Conservation (phyloP, 2,888 invertebrate species). For the Amphipoea oculea region DNA sequence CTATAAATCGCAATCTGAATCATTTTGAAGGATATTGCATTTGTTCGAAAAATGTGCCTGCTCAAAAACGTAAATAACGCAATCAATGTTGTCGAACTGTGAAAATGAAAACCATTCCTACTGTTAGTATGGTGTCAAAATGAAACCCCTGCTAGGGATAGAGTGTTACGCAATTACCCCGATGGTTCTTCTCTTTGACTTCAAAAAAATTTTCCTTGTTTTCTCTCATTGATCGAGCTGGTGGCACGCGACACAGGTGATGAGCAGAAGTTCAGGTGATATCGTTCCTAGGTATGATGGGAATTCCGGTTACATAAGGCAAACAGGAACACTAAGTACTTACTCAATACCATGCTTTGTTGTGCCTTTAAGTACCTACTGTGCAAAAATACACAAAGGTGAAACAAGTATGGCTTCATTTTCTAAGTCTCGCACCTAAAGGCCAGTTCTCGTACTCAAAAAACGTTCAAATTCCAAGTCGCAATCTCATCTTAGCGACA, state of each 20-base stretch:
- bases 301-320: neutral
- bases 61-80: neutral
- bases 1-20: neutral
- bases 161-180: too few relatives aligned
- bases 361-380: neutral
- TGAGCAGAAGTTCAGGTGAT: slow-evolving; percentile 21
- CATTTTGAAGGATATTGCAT: neutral
- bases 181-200: slow-evolving; percentile 13
- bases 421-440: too few relatives aligned
- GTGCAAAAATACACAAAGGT: neutral
- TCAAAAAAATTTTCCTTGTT: slow-evolving; percentile 43
- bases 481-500: too few relatives aligned
- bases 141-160: neutral
- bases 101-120: too few relatives aligned
- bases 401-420: too few relatives aligned
- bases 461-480: too few relatives aligned
- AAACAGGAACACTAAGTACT: slow-evolving; percentile 33
- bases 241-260: slow-evolving; percentile 2
- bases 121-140: neutral
- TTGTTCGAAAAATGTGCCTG: neutral
- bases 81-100: neutral
- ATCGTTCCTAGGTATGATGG: neutral
- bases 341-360: neutral
- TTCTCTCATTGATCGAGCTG: slow-evolving; percentile 11
- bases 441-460: too few relatives aligned